A percentile compares a stretch with the other conserved stretches of the same genome.
phyloP scores from a whole-genome alignment of 1,140 invertebrate genomes.

The Potamilus streckersoni region DNA sequence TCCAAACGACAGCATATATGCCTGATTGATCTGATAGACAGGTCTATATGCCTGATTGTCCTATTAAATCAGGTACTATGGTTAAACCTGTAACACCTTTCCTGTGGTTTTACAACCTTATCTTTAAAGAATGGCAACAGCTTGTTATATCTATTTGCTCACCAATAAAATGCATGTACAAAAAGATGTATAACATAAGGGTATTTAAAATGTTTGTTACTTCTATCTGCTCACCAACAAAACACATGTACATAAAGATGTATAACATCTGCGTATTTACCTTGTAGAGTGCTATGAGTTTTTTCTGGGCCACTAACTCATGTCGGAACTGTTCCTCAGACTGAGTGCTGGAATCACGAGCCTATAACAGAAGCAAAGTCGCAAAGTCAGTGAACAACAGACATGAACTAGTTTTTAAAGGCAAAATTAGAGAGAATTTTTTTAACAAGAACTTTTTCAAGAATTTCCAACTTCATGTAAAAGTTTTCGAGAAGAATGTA shows the following conservation, averaged over 20 bases:
- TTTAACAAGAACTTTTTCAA: no score
- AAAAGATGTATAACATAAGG: slow-evolving; percentile 2
- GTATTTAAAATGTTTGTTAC: slow-evolving; percentile 21
- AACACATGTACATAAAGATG: not conserved
- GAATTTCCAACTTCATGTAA: no score
- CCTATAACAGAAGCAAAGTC: slow-evolving; percentile 47
- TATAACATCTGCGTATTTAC: slow-evolving; percentile 46
- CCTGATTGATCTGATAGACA: no score
- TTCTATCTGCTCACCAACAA: not conserved
- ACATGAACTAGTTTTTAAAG: not conserved
- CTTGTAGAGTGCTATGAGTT: slow-evolving; percentile 87
- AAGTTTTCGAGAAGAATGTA: no score
- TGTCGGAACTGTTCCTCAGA: slow-evolving; percentile 85
- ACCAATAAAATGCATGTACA: not conserved
- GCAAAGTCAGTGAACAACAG: not conserved
- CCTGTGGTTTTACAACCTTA: not conserved
- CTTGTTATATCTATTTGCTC: not conserved
- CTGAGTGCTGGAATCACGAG: slow-evolving; percentile 79
- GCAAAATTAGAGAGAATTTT: not conserved
- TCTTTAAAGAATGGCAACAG: not conserved
- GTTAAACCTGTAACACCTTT: not conserved
- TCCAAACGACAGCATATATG: no score
- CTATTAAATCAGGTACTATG: no score
- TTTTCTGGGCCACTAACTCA: slow-evolving; percentile 86
- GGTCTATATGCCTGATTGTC: no score